Evolutionary conservation across 2,113 vertebrate species (phyloP), one percentile per base, ranked within the genome.

Genomic region (Danionella cerebrum): DNA sequence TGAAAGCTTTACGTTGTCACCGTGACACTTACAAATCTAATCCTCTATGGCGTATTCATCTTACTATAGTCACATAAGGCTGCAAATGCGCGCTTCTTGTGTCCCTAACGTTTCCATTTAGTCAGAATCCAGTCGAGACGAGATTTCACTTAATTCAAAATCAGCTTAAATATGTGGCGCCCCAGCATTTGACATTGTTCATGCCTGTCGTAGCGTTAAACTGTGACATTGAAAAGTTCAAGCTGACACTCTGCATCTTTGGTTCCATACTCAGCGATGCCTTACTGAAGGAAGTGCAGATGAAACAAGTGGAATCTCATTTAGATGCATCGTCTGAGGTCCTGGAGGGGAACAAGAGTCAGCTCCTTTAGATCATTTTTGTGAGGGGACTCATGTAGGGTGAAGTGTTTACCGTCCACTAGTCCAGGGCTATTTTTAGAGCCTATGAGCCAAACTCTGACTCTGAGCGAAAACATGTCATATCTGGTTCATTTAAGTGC

Each of bases 191-290:
- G 68, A 79, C 79, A 74, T 78, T 14, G 7, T 4, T 14, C 79
- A 70, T 68, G 18, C 69, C 67, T 57, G 58, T 79, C 33, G 81
- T 81, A 70, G 80, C 75, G 18, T 79, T 57, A 18, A 73, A 79
- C 62, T 76, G 77, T 80, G 76, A 77, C 77, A 74, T 69, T 78
- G 52, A 77, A 83, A 81, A 72, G 76, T 31, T 45, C 81, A 62
- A 82, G 78, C 50, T 74, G 42, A 65, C 53, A 69, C 71, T 67
- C 24, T 54, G 68, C 65, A 59, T 48, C 18, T 48, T 47, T 31
- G 42, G 22, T 48, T 63, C 36, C 19, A 48, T 50, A 14, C 14
- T 12, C 60, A 48, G 42, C 36, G 19, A 29, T 12, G 1, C 2
- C 7, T 48, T 12, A 36, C 24, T 47, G 59, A 50, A 3, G 18